These are phyloP conservation scores for Lithobates sylvaticus DNA, from an alignment of 2,797 vertebrate species.

Conservation along the genomic window DNA sequence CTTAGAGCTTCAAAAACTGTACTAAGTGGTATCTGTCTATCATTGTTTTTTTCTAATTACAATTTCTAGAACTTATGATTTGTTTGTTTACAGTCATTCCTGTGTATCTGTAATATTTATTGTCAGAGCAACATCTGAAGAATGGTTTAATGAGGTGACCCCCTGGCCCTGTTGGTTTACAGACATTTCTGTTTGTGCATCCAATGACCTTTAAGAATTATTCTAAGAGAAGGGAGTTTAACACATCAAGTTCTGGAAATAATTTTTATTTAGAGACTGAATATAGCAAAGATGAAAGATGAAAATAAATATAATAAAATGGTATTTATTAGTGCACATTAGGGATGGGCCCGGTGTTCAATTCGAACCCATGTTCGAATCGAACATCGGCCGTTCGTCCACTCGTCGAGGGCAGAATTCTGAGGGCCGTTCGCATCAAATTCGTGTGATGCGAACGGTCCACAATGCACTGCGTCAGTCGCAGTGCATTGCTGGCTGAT, in stretches of 20 bases:
- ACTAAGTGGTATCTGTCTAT: too few species aligned
- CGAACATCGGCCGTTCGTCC: too few species aligned
- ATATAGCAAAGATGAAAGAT: not conserved
- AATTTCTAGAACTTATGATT: not conserved
- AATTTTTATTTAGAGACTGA: not conserved
- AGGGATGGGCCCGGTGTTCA: too few species aligned
- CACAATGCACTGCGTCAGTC: too few species aligned
- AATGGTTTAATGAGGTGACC: slow-evolving; percentile 44
- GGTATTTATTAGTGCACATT: too few species aligned
- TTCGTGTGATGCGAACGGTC: too few species aligned
- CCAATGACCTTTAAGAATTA: slow-evolving; percentile 45
- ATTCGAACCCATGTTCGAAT: too few species aligned
- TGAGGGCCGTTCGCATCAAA: too few species aligned
- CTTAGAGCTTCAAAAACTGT: too few species aligned
- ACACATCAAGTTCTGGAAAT: not conserved
- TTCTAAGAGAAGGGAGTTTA: not conserved
- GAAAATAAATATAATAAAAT: not conserved
- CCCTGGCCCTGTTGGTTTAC: slow-evolving; percentile 20
- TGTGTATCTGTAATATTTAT: not conserved
- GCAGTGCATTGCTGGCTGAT: too few species aligned
- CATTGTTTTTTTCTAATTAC: not conserved
- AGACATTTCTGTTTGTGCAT: slow-evolving; percentile 20
- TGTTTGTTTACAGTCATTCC: not conserved
- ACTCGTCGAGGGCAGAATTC: too few species aligned
- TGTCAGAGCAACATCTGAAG: slow-evolving; percentile 13